A percentile compares a stretch with the other conserved stretches of the same genome.
phyloP scores from a whole-genome alignment of 2,797 vertebrate species.

The Vultur gryphus region DNA sequence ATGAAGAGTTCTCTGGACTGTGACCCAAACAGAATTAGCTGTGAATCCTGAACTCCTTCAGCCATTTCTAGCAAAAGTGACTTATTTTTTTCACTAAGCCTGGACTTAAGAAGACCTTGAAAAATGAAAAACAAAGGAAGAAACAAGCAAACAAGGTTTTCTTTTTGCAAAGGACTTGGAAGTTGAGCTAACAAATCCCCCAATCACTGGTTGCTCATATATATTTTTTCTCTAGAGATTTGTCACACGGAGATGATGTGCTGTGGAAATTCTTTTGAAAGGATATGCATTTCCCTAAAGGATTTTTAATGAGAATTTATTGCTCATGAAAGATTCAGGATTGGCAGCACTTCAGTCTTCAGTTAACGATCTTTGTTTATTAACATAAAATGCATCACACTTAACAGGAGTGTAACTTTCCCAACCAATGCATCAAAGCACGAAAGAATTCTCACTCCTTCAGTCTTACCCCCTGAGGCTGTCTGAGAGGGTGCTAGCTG shows the following conservation, averaged over 20 bases:
- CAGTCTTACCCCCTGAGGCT: not conserved
- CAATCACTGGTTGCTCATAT: not conserved
- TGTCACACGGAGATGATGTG: constrained; percentile 6
- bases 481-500: not conserved
- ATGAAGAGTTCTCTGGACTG: not conserved
- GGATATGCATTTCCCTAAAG: constrained; percentile 42
- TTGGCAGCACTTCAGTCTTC: constrained; percentile 58
- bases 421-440: constrained; percentile 44
- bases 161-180: not conserved
- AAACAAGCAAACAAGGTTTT: not conserved
- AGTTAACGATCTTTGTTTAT: constrained; percentile 60
- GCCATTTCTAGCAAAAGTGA: not conserved
- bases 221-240: constrained; percentile 16
- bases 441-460: not conserved
- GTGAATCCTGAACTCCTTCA: not conserved
- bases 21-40: not conserved
- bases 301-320: constrained; percentile 56
- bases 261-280: constrained; percentile 40
- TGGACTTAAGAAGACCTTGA: not conserved
- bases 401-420: constrained; percentile 28
- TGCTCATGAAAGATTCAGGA: constrained; percentile 56
- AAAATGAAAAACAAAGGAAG: not conserved
- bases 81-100: not conserved
- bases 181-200: constrained; percentile 15
- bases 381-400: constrained; percentile 40